These are phyloP conservation scores for Unio delphinus DNA, from an alignment of 2,888 invertebrate species.

Conservation along the genomic window DNA sequence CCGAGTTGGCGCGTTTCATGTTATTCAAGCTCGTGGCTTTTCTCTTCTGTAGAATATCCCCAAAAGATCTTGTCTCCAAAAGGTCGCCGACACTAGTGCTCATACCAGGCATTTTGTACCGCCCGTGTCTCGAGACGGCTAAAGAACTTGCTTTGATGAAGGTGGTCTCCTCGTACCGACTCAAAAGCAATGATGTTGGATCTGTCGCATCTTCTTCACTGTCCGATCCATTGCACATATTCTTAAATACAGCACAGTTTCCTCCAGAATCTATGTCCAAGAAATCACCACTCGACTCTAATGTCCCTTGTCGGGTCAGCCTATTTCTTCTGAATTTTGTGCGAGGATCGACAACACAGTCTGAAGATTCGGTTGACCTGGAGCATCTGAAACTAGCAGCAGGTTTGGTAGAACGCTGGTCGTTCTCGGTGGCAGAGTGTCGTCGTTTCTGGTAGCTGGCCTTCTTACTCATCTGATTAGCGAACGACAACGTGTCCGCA, in stretches of 20 bases:
- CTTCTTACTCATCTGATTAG: conserved; percentile 42
- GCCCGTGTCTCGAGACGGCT: conserved; percentile 10
- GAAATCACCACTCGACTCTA: too few relatives aligned
- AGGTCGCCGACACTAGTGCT: conserved; percentile 39
- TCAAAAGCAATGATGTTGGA: conserved; percentile 15
- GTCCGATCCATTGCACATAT: conserved; percentile 1
- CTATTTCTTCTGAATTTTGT: conserved; percentile 19
- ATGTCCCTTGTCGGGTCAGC: conserved; percentile 24
- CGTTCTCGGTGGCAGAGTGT: neutral
- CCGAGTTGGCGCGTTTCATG: conserved; percentile 24
- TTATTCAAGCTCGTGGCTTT: conserved; percentile 50
- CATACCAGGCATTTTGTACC: conserved; percentile 18
- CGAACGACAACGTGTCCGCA: conserved; percentile 39
- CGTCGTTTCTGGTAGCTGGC: conserved; percentile 22
- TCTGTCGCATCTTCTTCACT: conserved; percentile 10
- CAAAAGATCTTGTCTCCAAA: conserved; percentile 9
- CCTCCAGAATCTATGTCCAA: too few relatives aligned
- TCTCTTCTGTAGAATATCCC: conserved; percentile 17
- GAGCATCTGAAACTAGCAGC: conserved; percentile 16
- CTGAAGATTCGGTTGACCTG: conserved; percentile 16
- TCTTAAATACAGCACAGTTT: too few relatives aligned
- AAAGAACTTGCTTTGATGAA: conserved; percentile 10
- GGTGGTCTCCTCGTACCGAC: conserved; percentile 18
- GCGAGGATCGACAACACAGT: conserved; percentile 19
- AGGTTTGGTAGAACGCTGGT: conserved; percentile 7